Evolutionary conservation across 2,888 invertebrate genomes (phyloP), one percentile per base, ranked within the genome.

Genomic region (Corbicula japonica): DNA sequence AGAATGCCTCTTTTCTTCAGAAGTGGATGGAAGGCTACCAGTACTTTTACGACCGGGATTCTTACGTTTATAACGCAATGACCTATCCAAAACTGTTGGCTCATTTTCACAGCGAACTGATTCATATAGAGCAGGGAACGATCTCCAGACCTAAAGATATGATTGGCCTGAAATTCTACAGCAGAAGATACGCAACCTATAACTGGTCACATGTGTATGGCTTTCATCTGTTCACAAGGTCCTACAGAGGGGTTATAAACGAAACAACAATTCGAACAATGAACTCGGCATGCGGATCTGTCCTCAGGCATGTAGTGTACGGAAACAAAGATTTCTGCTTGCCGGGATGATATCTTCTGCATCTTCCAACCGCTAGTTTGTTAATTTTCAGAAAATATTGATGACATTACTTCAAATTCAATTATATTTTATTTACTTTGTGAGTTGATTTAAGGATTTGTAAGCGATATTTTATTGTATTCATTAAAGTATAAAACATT

Each of bases 281-380:
- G 62, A 54, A 63, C n/a, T 26, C 34, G 2, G 46, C 56, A 2
- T 56, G 41, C 21, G 72, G 72, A 6, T 63, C 72, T 6, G 44
- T 72, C 18, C 34, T 63, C 12, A 54, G 72, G 23, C 72, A 72
- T 28, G 30, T 72, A 28, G 50, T 63, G 5, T 72, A 56, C 35
- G 72, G 72, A 6, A 56, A 72, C 35, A 72, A 72, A 35, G 72
- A 72, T 30, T 32, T 63, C 18, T 63, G 63, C 32, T 30, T 32
- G n/a, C n/a, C n/a, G n/a, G n/a, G n/a, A n/a, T n/a, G n/a, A n/a
- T n/a, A n/a, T n/a, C n/a, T n/a, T n/a, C n/a, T n/a, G n/a, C n/a
- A n/a, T n/a, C n/a, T n/a, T n/a, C n/a, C n/a, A n/a, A n/a, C n/a
- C n/a, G n/a, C n/a, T n/a, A n/a, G n/a, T n/a, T n/a, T n/a, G n/a